Conservation (phyloP, 2,797 vertebrate genomes). For the Xenentodon cancila region DNA sequence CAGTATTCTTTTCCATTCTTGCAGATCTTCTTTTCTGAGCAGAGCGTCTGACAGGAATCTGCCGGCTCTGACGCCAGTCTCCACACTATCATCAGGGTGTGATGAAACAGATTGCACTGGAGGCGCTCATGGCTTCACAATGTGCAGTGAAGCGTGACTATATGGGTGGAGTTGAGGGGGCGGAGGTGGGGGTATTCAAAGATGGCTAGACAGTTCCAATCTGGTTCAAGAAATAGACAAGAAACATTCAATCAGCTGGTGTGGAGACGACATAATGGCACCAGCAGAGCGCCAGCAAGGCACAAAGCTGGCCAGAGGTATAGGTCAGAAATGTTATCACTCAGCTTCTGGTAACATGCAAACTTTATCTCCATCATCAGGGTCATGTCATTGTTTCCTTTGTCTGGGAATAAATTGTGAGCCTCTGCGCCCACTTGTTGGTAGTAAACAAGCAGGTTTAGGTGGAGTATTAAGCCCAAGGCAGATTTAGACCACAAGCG, state of each 20-base stretch:
- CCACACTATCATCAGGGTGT: conserved; percentile 74
- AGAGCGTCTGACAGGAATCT: conserved; percentile 55
- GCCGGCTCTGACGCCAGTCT: conserved; percentile 70
- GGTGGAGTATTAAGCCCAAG: conserved; percentile 30
- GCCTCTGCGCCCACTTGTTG: conserved; percentile 32
- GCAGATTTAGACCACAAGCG: conserved; percentile 5
- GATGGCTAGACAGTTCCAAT: conserved; percentile 70
- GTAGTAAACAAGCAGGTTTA: conserved; percentile 62
- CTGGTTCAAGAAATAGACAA: conserved; percentile 79
- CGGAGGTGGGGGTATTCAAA: conserved; percentile 42
- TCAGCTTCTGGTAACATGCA: conserved; percentile 61
- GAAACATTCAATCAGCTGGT: conserved; percentile 69
- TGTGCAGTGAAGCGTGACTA: conserved; percentile 67
- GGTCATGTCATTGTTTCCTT: conserved; percentile 74
- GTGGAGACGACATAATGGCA: conserved; percentile 79
- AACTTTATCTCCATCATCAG: conserved; percentile 75
- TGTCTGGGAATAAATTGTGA: conserved; percentile 75
- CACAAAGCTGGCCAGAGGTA: conserved; percentile 65
- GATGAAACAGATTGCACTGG: conserved; percentile 76
- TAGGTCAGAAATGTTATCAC: conserved; percentile 78
- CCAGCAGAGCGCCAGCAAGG: conserved; percentile 69
- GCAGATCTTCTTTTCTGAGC: conserved; percentile 67
- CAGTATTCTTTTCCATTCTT: conserved; percentile 61
- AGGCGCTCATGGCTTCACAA: conserved; percentile 56
- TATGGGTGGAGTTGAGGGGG: conserved; percentile 65